Evolutionary conservation across 2,888 invertebrate genomes (phyloP), one percentile per base, ranked within the genome.

Genomic region (Cactoblastis cactorum): DNA sequence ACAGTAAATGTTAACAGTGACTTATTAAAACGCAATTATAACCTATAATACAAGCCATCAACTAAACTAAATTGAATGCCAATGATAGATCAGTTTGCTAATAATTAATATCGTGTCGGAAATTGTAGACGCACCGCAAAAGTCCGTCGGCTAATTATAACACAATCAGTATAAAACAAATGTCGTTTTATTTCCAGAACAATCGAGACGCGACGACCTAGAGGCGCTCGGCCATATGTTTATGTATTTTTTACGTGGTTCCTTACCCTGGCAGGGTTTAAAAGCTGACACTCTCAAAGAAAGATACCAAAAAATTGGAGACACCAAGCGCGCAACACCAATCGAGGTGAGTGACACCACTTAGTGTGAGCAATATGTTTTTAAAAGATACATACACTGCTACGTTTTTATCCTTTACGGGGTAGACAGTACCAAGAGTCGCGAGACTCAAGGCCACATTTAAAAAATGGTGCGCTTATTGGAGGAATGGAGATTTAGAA

Each of bases 221-320:
- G 99, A 99, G 91, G 99, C 99, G 59, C 92, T 99, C 77, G 99
- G 99, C 63, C 99, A 99, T 92, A 99, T 99, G 99, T 99, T 99
- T 92, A 99, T 99, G 99, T 99, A 99, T 92, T 99, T 99, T 92
- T 93, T 99, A 89, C 94, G 99, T 73, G 99, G 99, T 74, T 98
- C 98, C 87, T 93, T 99, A 89, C 99, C 99, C 69, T 99, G 99
- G 99, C 99, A 99, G 92, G 99, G 99, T 73, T 93, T 99, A 79
- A 99, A 99, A 93, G 99, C 99, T 71, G 99, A 99, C 90, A 99
- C 98, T 77, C 93, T 99, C 77, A 99, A 99, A 92, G 98, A 99
- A 91, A 92, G 99, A 82, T 99, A 99, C 92, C 99, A 99, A 92
- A 99, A 99, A 92, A 99, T 99, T 84, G 99, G 99, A 74, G 99